Conservation (phyloP, 2,888 invertebrate species). For the Oscheius sp. region DNA sequence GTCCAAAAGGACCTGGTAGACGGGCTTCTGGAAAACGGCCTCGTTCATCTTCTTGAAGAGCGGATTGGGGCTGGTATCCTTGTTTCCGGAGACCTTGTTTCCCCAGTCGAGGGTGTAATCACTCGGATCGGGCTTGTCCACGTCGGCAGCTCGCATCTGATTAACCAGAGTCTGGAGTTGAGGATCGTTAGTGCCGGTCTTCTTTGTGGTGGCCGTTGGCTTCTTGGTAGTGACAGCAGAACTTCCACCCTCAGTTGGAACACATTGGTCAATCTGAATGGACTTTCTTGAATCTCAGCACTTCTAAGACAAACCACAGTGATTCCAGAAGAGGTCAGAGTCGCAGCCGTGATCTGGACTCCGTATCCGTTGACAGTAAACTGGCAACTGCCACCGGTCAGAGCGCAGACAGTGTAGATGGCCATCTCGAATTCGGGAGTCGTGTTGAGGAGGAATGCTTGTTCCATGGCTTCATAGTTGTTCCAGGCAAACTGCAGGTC, state of each 20-base stretch:
- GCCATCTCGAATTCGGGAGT: conserved; percentile 68
- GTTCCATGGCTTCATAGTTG: conserved; percentile 49
- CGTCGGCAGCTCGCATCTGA: conserved; percentile 64
- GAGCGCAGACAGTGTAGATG: conserved; percentile 66
- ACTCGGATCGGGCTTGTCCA: conserved; percentile 55
- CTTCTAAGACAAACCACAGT: neutral
- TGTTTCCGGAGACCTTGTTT: conserved; percentile 52
- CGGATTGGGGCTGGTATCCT: conserved; percentile 47
- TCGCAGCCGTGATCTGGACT: conserved; percentile 16
- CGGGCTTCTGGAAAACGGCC: conserved; percentile 60
- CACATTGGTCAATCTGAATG: conserved; percentile 36
- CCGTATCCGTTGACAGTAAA: conserved; percentile 22
- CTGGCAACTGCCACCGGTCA: conserved; percentile 43
- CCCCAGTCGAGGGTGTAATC: conserved; percentile 68
- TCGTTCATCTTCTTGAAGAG: conserved; percentile 66
- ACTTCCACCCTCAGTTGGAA: conserved; percentile 27
- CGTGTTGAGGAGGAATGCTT: conserved; percentile 60
- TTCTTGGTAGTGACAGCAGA: conserved; percentile 48
- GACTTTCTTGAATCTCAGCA: neutral
- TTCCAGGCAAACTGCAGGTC: conserved; percentile 54
- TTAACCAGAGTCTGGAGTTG: conserved; percentile 59
- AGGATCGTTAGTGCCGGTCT: conserved; percentile 34
- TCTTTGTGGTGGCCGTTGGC: conserved; percentile 26
- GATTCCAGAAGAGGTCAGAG: neutral
- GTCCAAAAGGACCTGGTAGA: conserved; percentile 63